Evolutionary conservation across 2,113 vertebrate genomes (phyloP), one percentile per base, ranked within the genome.

Genomic region (Scatophagus argus): DNA sequence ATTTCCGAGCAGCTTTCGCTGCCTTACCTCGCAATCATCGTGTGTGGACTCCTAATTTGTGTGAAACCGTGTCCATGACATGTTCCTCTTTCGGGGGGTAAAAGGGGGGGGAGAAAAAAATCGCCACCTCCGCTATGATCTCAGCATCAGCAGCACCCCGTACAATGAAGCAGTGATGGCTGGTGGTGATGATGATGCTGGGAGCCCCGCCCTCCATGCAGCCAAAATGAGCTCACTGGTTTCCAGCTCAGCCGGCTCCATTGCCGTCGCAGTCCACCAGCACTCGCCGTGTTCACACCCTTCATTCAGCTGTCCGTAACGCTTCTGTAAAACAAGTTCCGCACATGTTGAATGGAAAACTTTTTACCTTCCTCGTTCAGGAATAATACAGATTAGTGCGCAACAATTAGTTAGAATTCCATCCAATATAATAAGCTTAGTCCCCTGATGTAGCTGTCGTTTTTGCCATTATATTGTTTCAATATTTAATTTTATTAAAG

Each of bases 141-240:
- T 85, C 91, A 93, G 91, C 93, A 94, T 93, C 91, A 93, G 90
- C 93, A 92, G 89, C 93, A 92, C 86, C 38, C 44, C 70, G 84
- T 88, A 93, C 92, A 91, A 93, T 91, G 90, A 92, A 84, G 84
- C 77, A 77, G 83, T 51, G 87, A 91, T 90, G 91, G 91, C 89
- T 82, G 87, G 87, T 81, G 83, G 83, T 91, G 91, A 92, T 88
- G 91, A 92, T 88, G 93, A 87, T 91, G 89, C 73, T 79, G 81
- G 85, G 84, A 90, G 89, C 94, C 91, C 93, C 93, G 93, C 94
- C 94, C 90, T 93, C 55, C 64, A 13, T 59, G 82, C 81, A 87
- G 86, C 77, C 74, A 81, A 16, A 67, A 90, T 93, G 92, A 93
- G 91, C 89, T 93, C 92, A 93, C 86, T 84, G 74, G 70, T 78